Conservation (phyloP, 2,113 vertebrate genomes). For the Sander lucioperca region DNA sequence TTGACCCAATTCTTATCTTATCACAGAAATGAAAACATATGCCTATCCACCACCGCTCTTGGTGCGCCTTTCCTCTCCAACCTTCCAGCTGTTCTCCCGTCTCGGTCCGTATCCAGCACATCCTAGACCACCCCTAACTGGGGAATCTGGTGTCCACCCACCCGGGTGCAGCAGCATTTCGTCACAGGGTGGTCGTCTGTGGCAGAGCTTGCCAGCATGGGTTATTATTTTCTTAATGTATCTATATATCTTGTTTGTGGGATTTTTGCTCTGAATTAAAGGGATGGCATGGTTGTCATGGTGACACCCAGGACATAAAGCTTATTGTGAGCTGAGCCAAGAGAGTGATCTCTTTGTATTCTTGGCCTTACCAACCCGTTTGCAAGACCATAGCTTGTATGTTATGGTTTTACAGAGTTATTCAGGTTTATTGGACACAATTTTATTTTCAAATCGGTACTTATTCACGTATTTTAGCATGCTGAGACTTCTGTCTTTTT, state of each 20-base stretch:
- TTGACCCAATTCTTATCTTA: conserved; percentile 79
- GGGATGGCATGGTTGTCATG: conserved; percentile 79
- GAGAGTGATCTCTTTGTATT: conserved; percentile 68
- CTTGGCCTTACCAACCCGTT: conserved; percentile 48
- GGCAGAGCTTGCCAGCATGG: conserved; percentile 48
- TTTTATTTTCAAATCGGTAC: neutral
- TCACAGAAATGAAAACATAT: conserved; percentile 60
- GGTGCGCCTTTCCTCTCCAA: conserved; percentile 8
- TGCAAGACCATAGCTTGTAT: conserved; percentile 34
- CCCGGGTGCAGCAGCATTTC: conserved; percentile 11
- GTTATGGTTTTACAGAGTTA: conserved; percentile 1
- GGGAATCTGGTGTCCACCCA: conserved; percentile 44
- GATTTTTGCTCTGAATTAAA: conserved; percentile 79
- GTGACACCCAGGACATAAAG: conserved; percentile 80
- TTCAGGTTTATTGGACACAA: neutral
- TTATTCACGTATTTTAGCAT: neutral
- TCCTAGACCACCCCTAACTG: conserved; percentile 15
- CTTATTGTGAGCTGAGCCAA: conserved; percentile 74
- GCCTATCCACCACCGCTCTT: conserved; percentile 7
- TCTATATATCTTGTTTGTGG: conserved; percentile 65
- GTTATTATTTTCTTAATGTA: conserved; percentile 68
- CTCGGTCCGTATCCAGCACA: conserved; percentile 16
- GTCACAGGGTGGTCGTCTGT: conserved; percentile 10
- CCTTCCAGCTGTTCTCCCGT: neutral
- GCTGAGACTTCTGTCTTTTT: neutral